These are phyloP conservation scores for Henricia sp. DNA, from an alignment of 53 echinoderm and acorn worm genomes.

Conservation along the genomic window DNA sequence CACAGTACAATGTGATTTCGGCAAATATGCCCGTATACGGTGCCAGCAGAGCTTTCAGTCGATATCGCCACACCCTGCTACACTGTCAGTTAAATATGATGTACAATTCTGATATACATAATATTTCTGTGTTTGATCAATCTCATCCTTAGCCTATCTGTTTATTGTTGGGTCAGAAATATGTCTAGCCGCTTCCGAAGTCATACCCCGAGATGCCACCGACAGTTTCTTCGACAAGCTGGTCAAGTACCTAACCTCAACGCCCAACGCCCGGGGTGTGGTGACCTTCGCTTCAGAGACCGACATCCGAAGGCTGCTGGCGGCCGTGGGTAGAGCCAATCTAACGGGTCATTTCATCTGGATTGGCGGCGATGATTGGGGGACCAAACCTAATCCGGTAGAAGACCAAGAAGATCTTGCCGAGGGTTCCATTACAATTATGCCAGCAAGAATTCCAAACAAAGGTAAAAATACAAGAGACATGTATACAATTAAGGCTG, in stretches of 20 bases:
- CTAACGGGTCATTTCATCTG: constrained; percentile 85
- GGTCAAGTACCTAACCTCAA: constrained; percentile 67
- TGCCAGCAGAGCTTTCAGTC: too few relatives aligned
- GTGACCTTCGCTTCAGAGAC: constrained; percentile 93
- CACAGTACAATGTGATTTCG: too few relatives aligned
- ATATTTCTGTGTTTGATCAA: too few relatives aligned
- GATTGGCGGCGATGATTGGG: constrained; percentile 99
- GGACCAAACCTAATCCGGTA: constrained; percentile 87
- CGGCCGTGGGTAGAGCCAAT: constrained; percentile 81
- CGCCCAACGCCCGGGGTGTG: constrained; percentile 75
- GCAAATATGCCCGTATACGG: too few relatives aligned
- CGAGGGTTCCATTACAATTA: constrained; percentile 91
- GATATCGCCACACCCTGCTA: too few relatives aligned
- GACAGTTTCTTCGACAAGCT: constrained; percentile 77
- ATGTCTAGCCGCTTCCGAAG: constrained; percentile 82
- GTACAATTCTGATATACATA: too few relatives aligned
- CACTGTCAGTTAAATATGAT: too few relatives aligned
- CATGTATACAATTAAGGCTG: too few relatives aligned
- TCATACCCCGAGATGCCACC: constrained; percentile 76
- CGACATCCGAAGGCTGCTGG: constrained; percentile 78
- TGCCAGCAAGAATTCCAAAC: constrained; percentile 79
- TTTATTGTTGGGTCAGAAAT: too few relatives aligned
- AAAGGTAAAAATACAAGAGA: constrained; percentile 71
- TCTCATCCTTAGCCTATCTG: too few relatives aligned
- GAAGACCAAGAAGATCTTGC: constrained; percentile 73